These are phyloP conservation scores for Mionectes olivaceus DNA, from an alignment of 2,797 vertebrate genomes.

Conservation along the genomic window DNA sequence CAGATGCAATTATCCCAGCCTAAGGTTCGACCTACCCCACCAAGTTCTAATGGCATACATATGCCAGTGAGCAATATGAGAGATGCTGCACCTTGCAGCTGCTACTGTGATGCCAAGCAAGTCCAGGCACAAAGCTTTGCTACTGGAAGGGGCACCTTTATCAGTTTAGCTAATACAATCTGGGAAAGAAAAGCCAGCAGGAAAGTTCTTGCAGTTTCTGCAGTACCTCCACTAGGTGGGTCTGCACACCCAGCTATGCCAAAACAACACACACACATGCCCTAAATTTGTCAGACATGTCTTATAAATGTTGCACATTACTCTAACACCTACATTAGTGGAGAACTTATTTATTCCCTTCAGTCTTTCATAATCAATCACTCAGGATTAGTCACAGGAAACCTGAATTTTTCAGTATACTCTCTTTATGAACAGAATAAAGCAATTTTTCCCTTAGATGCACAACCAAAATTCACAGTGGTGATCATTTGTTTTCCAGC, in stretches of 20 bases:
- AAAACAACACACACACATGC: neutral
- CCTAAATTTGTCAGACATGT: neutral
- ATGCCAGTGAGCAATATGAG: neutral
- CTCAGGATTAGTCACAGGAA: neutral
- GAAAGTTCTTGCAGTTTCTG: neutral
- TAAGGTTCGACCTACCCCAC: neutral
- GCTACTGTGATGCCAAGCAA: neutral
- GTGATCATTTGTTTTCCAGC: neutral
- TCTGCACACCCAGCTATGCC: conserved; percentile 25
- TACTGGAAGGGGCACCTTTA: neutral
- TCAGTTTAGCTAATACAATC: neutral
- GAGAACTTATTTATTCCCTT: neutral
- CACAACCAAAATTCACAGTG: neutral
- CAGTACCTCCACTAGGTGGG: conserved; percentile 56
- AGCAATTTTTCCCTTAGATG: neutral
- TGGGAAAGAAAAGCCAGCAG: neutral
- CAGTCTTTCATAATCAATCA: neutral
- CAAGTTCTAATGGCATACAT: neutral
- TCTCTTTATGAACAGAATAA: neutral
- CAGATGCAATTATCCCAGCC: neutral
- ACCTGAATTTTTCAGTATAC: neutral
- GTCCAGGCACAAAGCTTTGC: neutral
- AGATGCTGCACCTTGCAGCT: neutral
- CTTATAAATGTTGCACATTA: neutral
- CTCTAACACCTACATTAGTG: neutral